These are phyloP conservation scores for Bellardia pandia DNA, from an alignment of 2,888 invertebrate genomes.

Conservation along the genomic window DNA sequence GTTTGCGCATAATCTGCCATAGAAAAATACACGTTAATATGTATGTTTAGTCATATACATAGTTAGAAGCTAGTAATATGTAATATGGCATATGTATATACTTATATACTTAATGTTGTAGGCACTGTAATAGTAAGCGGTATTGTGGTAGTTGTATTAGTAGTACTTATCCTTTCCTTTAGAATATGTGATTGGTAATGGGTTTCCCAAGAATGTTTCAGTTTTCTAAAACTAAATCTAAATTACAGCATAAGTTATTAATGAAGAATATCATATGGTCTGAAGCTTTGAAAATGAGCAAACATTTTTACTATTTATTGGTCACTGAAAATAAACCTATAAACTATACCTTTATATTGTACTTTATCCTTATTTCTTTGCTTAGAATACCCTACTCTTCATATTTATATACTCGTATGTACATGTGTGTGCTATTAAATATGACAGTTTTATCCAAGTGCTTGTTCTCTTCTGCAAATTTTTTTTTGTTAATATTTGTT, in stretches of 20 bases:
- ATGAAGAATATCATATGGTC: too few relatives aligned
- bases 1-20: slow-evolving; percentile 75
- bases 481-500: slow-evolving; percentile 30
- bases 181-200: slow-evolving; percentile 1
- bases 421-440: neutral
- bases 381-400: neutral
- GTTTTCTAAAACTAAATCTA: too few relatives aligned
- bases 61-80: slow-evolving; percentile 41
- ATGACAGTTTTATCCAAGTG: slow-evolving; percentile 58
- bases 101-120: slow-evolving; percentile 12
- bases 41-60: neutral
- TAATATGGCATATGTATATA: slow-evolving; percentile 14
- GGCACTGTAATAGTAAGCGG: slow-evolving; percentile 27
- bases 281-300: too few relatives aligned
- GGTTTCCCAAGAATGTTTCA: neutral
- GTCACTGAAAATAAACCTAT: too few relatives aligned
- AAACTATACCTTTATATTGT: too few relatives aligned
- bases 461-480: slow-evolving; percentile 36
- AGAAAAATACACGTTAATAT: slow-evolving; percentile 55
- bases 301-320: too few relatives aligned
- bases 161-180: slow-evolving; percentile 41
- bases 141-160: slow-evolving; percentile 33
- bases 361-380: too few relatives aligned
- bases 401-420: neutral
- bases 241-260: too few relatives aligned